Conservation (phyloP, 1,140 invertebrate species). For the Cryptotermes secundus region DNA sequence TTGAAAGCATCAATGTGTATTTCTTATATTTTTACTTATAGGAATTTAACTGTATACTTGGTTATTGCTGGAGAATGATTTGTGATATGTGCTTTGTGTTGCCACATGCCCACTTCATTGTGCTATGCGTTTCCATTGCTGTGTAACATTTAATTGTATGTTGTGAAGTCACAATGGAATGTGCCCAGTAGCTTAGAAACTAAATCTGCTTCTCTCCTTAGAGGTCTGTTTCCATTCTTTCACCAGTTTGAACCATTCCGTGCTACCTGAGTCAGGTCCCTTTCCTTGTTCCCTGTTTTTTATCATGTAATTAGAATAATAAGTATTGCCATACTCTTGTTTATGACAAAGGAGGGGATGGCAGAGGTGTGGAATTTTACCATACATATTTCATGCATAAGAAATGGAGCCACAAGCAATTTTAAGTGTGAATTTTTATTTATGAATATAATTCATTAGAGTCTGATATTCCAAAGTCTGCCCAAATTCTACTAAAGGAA, state of each 20-base stretch:
- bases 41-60: not conserved
- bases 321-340: no score
- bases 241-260: no score
- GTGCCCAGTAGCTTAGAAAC: not conserved
- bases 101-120: not conserved
- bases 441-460: no score
- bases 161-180: constrained; percentile 20
- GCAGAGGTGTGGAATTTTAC: no score
- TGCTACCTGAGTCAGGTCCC: not conserved
- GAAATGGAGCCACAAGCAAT: no score
- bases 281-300: not conserved
- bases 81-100: not conserved
- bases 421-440: no score
- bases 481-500: no score
- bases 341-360: no score
- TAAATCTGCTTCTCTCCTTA: not conserved
- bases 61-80: constrained; percentile 14
- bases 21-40: not conserved
- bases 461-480: no score
- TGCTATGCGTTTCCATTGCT: not conserved
- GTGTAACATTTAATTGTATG: constrained; percentile 7
- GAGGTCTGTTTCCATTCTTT: not conserved
- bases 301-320: not conserved
- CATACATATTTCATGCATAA: no score
- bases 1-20: not conserved